Evolutionary conservation across 2,797 vertebrate species (phyloP), one percentile per base, ranked within the genome.

Genomic region (Chiroxiphia lanceolata): DNA sequence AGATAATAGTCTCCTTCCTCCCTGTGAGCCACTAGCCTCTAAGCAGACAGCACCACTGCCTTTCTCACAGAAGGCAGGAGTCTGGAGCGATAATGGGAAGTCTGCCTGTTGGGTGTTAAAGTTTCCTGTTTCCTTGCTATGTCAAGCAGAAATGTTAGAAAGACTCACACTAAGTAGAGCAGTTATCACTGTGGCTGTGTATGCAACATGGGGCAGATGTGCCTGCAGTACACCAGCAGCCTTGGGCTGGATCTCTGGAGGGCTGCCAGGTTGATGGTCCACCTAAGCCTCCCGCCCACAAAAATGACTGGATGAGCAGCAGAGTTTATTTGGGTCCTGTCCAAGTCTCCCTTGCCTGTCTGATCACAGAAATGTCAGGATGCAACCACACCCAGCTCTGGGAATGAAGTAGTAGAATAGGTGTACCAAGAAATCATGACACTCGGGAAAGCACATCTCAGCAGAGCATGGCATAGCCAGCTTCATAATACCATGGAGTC

Each of bases 201-300:
- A 13, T 22, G 22, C 38, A 44, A 6, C 0, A 0, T 7, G 21
- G 42, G 42, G 11, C 22, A 51, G 40, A 51, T 5, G 29, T 11
- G 14, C 15, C 45, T 34, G 34, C 50, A 61, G 56, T 19, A 50
- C 9, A 22, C 5, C 31, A 29, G 6, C 7, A 53, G 57, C 33
- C 42, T 44, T 2, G 3, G 44, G 59, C 40, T 63, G 48, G 44
- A 34, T 33, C 42, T 36, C 19, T n/a, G 31, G 14, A 16, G 15
- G 48, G 40, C 14, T 89, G 34, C 65, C 11, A 67, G 11, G 45
- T 5, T 31, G 25, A 2, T n/a, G 17, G 21, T 38, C 59, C 17
- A 25, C 22, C 15, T 50, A 61, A 8, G 22, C 14, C 14, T 71
- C 18, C 11, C 20, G 42, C 47, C 25, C 60, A 33, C 27, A 74